Conservation (phyloP, 1,140 invertebrate species). For the Globodera rostochiensis region DNA sequence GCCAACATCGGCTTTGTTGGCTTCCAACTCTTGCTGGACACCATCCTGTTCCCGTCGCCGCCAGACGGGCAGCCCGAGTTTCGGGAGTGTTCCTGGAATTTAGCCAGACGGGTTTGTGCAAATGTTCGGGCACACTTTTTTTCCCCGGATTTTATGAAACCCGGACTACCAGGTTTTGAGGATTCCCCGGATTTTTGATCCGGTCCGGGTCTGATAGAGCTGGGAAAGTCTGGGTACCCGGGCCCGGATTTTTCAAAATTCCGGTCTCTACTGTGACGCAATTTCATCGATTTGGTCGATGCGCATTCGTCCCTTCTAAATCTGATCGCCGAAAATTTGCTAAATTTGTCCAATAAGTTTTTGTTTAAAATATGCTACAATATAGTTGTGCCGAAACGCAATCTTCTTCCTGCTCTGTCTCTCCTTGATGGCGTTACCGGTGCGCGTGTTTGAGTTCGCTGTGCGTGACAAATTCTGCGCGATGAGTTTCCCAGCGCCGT, state of each 20-base stretch:
- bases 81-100: slow-evolving; percentile 31
- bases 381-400: slow-evolving; percentile 25
- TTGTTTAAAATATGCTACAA: slow-evolving; percentile 10
- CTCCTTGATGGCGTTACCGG: slow-evolving; percentile 37
- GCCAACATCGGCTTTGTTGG: slow-evolving; percentile 36
- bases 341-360: neutral
- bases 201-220: no score
- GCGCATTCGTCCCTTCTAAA: no score
- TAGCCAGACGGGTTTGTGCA: slow-evolving; percentile 4
- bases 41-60: slow-evolving; percentile 22
- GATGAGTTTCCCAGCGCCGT: neutral
- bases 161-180: no score
- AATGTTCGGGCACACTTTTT: no score
- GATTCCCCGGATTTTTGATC: no score
- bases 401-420: slow-evolving; percentile 46
- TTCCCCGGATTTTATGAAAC: no score
- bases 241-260: neutral
- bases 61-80: slow-evolving; percentile 30
- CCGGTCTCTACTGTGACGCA: neutral
- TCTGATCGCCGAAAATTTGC: no score
- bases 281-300: no score
- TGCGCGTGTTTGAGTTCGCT: slow-evolving; percentile 46
- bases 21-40: slow-evolving; percentile 39
- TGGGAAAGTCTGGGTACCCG: no score
- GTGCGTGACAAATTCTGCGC: slow-evolving; percentile 52